phyloP scores from a whole-genome alignment of 2,113 vertebrate genomes.

The Zapornia atra region DNA sequence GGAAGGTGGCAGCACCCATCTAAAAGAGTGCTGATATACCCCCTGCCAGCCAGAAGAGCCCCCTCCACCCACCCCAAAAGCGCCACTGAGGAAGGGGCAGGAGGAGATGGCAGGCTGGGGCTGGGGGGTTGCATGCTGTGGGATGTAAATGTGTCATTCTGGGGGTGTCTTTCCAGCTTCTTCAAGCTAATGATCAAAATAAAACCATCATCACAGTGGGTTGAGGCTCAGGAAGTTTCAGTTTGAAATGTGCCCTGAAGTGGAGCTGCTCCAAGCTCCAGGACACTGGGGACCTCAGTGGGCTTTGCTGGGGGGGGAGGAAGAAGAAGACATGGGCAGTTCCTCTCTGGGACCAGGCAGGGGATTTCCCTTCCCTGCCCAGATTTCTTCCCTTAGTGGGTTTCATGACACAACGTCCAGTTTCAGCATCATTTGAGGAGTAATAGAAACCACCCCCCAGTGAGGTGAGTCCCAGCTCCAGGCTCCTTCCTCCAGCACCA shows the following conservation, averaged over 20 bases:
- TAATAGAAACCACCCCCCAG: neutral
- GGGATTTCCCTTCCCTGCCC: slow-evolving; percentile 34
- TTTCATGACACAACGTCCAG: neutral
- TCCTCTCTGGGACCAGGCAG: rapidly evolving
- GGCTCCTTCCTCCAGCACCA: rapidly evolving
- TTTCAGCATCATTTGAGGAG: slow-evolving; percentile 17
- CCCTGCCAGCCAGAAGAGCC: neutral
- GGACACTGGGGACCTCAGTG: rapidly evolving
- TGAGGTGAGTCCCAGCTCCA: neutral
- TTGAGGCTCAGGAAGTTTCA: neutral
- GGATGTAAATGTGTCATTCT: neutral
- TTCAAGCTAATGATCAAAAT: neutral
- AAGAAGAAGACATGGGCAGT: neutral
- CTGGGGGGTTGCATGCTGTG: neutral
- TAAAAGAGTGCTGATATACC: neutral
- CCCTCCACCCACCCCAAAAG: neutral
- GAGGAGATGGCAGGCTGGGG: neutral
- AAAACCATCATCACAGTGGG: rapidly evolving
- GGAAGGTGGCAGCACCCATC: neutral
- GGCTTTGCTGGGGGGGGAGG: neutral
- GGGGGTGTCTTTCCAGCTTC: rapidly evolving
- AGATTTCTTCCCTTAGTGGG: neutral
- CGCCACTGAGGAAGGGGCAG: neutral
- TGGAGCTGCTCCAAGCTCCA: rapidly evolving
- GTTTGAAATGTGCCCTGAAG: rapidly evolving